Evolutionary conservation across 1,140 invertebrate species (phyloP), one percentile per base, ranked within the genome.

Genomic region (Leguminivora glycinivorella): DNA sequence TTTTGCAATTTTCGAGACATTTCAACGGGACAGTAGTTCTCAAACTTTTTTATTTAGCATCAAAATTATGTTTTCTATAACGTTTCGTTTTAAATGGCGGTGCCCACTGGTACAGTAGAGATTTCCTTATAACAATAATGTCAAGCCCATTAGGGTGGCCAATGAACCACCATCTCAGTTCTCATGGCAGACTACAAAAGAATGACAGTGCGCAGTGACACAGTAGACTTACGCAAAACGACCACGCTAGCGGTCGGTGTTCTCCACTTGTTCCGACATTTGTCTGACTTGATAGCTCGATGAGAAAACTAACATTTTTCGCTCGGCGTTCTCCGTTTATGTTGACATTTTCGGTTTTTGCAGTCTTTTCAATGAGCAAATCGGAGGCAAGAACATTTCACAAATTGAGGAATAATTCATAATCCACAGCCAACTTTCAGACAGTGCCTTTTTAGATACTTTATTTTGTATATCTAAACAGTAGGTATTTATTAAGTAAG

Each of bases 131-230:
- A 17, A 26, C n/a, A 43, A 43, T 43, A 4, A n/a, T 0, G 10
- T 31, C 14, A 7, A 34, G 17, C 58, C n/a, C 17, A 63, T 63
- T 63, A 29, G 26, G 4, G 7, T 34, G n/a, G 58, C 26, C 58
- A 63, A 29, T 63, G 58, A 63, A 63, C 58, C 58, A 17, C 7
- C 58, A 63, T 26, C 26, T 63, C 19, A 19, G 19, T 63, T 63
- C 58, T 63, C 58, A 63, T 26, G 25, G 25, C 14, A 17, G 7
- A 14, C 10, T 7, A 63, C 58, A 63, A 63, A 29, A 29, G 58
- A 63, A 63, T 63, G 26, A 63, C 26, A 63, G 58, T 29, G 58
- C 58, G 58, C 29, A 29, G n/a, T 63, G 58, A 63, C 58, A 63
- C 29, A 63, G 58, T 63, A 29, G 56, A 29, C 31, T 63, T 63